Evolutionary conservation across 2,113 vertebrate genomes (phyloP).

Genomic region (Gymnocephalus cernua): DNA sequence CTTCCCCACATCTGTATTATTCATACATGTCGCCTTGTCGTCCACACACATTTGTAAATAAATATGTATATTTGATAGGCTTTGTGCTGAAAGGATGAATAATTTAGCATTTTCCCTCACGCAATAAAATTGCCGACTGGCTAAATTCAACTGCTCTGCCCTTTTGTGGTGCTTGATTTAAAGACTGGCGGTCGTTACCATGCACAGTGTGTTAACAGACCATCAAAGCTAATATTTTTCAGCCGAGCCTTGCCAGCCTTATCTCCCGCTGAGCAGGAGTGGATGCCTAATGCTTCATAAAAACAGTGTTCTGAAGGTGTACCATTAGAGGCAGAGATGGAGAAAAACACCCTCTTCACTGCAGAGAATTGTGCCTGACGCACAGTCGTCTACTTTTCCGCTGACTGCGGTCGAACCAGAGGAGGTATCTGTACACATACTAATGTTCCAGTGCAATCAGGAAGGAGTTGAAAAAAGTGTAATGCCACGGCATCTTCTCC

Average conservation of each 20-base stretch:
- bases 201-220: constrained; percentile 20
- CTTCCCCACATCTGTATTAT: constrained; percentile 74
- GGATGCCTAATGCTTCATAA: constrained; percentile 42
- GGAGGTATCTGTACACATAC: constrained; percentile 31
- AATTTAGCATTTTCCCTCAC: constrained; percentile 72
- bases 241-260: not conserved
- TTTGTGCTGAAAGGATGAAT: constrained; percentile 73
- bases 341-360: constrained; percentile 17
- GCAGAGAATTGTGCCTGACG: constrained; percentile 30
- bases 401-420: constrained; percentile 57
- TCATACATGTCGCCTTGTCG: constrained; percentile 70
- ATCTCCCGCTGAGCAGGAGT: constrained; percentile 30
- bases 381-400: constrained; percentile 45
- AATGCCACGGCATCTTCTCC: not conserved
- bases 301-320: constrained; percentile 40
- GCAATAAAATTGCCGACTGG: constrained; percentile 48
- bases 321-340: constrained; percentile 19
- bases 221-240: constrained; percentile 47
- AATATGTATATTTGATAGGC: constrained; percentile 78
- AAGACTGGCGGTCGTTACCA: not conserved
- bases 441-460: constrained; percentile 30
- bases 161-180: constrained; percentile 13
- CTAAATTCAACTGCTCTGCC: constrained; percentile 34
- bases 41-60: constrained; percentile 76
- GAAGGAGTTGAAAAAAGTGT: constrained; percentile 17